These are phyloP conservation scores for Choristoneura fumiferana DNA, from an alignment of 1,140 invertebrate genomes.

Conservation along the genomic window DNA sequence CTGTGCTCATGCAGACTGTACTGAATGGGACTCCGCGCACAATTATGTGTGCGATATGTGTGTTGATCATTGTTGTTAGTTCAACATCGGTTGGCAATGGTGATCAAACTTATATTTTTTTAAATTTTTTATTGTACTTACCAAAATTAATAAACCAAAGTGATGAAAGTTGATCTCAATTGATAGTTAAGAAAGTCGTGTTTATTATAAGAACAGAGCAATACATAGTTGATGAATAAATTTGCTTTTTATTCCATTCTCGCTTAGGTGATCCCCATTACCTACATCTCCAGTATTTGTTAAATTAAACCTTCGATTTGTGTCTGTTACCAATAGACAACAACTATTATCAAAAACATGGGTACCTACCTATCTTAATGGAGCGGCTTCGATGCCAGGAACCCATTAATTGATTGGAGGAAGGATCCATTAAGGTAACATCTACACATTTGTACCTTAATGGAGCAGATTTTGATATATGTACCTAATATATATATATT, in stretches of 20 bases:
- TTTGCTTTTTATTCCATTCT: constrained; percentile 20
- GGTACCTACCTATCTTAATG: too few species aligned
- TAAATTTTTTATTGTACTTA: constrained; percentile 20
- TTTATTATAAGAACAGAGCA: constrained; percentile 9
- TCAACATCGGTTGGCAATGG: constrained; percentile 11
- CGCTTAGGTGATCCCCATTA: constrained; percentile 27
- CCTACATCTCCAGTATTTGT: constrained; percentile 22
- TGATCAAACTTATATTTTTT: constrained; percentile 24
- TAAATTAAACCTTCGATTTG: too few species aligned
- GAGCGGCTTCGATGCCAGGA: too few species aligned
- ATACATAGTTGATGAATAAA: constrained; percentile 18
- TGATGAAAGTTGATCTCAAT: constrained; percentile 23
- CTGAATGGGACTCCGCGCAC: constrained; percentile 24
- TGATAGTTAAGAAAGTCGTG: constrained; percentile 8
- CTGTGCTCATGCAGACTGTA: constrained; percentile 28
- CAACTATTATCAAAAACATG: too few species aligned
- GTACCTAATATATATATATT: too few species aligned
- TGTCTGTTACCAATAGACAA: too few species aligned
- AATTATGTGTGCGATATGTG: constrained; percentile 25
- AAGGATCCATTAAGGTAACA: too few species aligned
- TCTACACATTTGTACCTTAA: too few species aligned
- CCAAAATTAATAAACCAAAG: constrained; percentile 17
- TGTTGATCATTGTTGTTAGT: constrained; percentile 23
- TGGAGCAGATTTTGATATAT: too few species aligned
- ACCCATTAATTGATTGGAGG: too few species aligned